phyloP scores from a whole-genome alignment of 1,140 invertebrate species.

The Oncopodura yosiiana region DNA sequence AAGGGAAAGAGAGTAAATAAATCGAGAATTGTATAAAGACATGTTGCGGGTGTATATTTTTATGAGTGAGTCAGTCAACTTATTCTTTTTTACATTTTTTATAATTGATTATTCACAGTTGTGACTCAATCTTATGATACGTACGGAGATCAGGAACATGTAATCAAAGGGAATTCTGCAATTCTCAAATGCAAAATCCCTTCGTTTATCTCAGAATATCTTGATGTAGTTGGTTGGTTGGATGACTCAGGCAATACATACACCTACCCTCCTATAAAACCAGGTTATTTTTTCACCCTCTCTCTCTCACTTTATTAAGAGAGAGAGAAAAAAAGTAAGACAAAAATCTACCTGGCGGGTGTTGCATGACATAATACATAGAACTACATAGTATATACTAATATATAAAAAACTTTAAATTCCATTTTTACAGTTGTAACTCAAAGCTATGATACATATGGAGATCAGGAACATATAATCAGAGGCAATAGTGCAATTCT shows the following conservation, averaged over 20 bases:
- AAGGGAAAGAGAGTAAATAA: too few species aligned
- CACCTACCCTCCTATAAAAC: constrained; percentile 52
- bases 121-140: constrained; percentile 74
- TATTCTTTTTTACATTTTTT: too few species aligned
- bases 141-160: constrained; percentile 61
- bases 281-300: not conserved
- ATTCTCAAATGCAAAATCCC: constrained; percentile 86
- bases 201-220: constrained; percentile 81
- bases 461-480: constrained; percentile 84
- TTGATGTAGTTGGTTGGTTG: constrained; percentile 72
- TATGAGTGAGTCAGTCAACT: not conserved
- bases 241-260: constrained; percentile 57
- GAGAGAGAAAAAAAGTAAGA: not conserved
- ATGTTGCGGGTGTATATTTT: constrained; percentile 3
- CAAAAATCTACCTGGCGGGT: too few species aligned
- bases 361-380: too few species aligned
- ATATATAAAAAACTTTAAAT: too few species aligned
- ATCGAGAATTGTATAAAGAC: too few species aligned
- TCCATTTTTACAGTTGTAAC: constrained; percentile 62
- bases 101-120: too few species aligned
- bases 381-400: too few species aligned
- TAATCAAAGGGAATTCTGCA: constrained; percentile 75
- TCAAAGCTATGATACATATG: constrained; percentile 75
- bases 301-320: too few species aligned
- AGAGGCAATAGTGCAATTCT: constrained; percentile 80